Base-by-base conservation (phyloP, 2,113 vertebrate species). In the Ariopsis seemanni region DNA sequence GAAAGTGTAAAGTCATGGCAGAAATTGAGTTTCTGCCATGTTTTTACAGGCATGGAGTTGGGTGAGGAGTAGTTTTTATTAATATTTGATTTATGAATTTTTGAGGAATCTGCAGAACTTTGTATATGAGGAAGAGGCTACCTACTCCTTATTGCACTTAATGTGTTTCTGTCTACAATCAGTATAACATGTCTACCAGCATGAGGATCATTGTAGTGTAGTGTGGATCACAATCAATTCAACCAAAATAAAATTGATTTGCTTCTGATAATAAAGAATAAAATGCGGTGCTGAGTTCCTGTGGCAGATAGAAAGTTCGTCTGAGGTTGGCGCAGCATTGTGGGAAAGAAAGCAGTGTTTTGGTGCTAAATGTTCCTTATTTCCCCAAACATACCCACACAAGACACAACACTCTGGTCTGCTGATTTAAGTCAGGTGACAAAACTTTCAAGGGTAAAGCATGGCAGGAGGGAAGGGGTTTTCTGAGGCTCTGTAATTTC, bases 311-410 rank as follows among this genome's bases (percentile, higher is more conserved):
- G n/a, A 18, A 57, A 52, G 48, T 7, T 50, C 52, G 30, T 42
- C 80, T 63, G 57, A 34, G 30, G 34, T n/a, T 27, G 60, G 34
- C 25, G 34, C 71, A 60, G 22, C 12, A 42, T 17, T 82, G 52
- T 87, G 79, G 53, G 86, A 87, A 74, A 87, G 79, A 60, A 82
- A n/a, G 34, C 25, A 30, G 7, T 82, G 79, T 79, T 86, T 78
- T 60, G 53, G 53, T 60, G 30, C 9, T 50, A 75, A 42, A 85
- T 86, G 74, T 77, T 50, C 10, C 7, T 25, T 50, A 60, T 52
- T 57, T 52, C 10, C 72, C 30, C 20, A 85, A 10, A 82, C 77
- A 75, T 25, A 5, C 25, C 82, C 6, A 42, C 78, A 71, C 20
- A 8, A 90, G 89, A 88, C 86, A 83, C 27, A 83, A 86, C 86